Conservation (phyloP, 1,140 invertebrate genomes). For the Cotesia glomerata region DNA sequence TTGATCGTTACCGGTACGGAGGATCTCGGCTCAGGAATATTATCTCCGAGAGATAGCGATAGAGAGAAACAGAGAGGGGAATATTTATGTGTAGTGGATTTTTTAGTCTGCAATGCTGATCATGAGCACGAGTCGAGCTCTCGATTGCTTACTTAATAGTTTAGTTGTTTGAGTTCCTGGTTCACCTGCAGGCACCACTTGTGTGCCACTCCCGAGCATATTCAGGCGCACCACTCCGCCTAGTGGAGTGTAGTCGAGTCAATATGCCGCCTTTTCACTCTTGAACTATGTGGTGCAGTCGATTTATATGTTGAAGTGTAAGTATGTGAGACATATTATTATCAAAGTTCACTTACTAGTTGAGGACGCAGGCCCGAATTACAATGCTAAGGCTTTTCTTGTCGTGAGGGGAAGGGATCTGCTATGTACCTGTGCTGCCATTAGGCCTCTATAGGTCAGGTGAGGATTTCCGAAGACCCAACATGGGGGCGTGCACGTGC, state of each 20-base stretch:
- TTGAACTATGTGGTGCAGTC: neutral
- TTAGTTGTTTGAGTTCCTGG: conserved; percentile 49
- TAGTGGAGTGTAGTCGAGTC: conserved; percentile 3
- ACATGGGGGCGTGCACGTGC: too few relatives aligned
- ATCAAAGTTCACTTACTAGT: conserved; percentile 56
- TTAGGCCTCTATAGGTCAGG: too few relatives aligned
- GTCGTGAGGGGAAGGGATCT: too few relatives aligned
- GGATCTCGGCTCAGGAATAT: too few relatives aligned
- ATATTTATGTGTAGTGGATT: too few relatives aligned
- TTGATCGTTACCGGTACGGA: neutral
- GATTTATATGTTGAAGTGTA: neutral
- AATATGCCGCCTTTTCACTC: conserved; percentile 57
- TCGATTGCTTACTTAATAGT: neutral
- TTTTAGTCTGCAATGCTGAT: too few relatives aligned
- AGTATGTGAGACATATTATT: conserved; percentile 43
- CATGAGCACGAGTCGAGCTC: neutral
- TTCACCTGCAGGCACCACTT: conserved; percentile 56
- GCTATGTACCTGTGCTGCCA: too few relatives aligned
- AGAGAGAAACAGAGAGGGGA: too few relatives aligned
- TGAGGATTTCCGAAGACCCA: too few relatives aligned
- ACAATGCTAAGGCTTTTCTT: conserved; percentile 37
- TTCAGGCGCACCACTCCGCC: neutral
- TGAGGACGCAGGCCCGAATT: conserved; percentile 55
- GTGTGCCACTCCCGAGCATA: conserved; percentile 49
- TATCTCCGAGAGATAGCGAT: too few relatives aligned